Evolutionary conservation across 2,888 invertebrate species (phyloP).

Genomic region (Sminthurides aquaticus): DNA sequence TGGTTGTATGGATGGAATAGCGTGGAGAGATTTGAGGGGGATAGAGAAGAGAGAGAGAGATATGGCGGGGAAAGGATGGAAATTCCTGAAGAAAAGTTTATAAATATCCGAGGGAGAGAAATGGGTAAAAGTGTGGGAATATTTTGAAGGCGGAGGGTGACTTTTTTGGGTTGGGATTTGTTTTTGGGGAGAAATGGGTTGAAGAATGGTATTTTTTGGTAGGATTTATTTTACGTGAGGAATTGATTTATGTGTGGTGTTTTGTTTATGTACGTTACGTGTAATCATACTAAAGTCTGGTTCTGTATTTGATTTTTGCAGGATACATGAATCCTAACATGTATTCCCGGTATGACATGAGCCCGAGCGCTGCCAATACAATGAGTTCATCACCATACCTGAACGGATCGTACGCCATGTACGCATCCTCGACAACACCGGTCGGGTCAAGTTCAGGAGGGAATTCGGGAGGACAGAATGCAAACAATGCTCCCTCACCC

Average conservation of each 20-base stretch:
- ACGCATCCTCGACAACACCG: slow-evolving; percentile 53
- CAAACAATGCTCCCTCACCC: slow-evolving; percentile 35
- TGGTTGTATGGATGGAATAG: too few relatives aligned
- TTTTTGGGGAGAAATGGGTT: too few relatives aligned
- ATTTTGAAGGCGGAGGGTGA: too few relatives aligned
- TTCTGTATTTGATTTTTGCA: slow-evolving; percentile 25
- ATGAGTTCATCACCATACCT: slow-evolving; percentile 57
- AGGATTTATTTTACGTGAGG: too few relatives aligned
- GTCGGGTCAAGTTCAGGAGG: slow-evolving; percentile 39
- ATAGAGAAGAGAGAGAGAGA: slow-evolving; percentile 45
- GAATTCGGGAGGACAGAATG: slow-evolving; percentile 30
- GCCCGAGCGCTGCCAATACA: slow-evolving; percentile 60
- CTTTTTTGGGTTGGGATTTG: too few relatives aligned
- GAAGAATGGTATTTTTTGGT: too few relatives aligned
- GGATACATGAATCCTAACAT: slow-evolving; percentile 45
- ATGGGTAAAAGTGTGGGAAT: too few relatives aligned
- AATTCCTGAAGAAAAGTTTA: background rate
- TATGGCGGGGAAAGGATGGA: slow-evolving; percentile 51
- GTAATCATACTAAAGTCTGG: background rate
- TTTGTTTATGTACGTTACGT: too few relatives aligned
- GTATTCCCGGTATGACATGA: slow-evolving; percentile 83
- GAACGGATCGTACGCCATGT: slow-evolving; percentile 66
- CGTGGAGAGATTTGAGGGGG: too few relatives aligned
- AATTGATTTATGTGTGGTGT: too few relatives aligned
- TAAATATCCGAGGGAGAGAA: background rate